Base-by-base conservation (phyloP, 2,113 vertebrate genomes). In the Neolamprologus tretocephalus region DNA sequence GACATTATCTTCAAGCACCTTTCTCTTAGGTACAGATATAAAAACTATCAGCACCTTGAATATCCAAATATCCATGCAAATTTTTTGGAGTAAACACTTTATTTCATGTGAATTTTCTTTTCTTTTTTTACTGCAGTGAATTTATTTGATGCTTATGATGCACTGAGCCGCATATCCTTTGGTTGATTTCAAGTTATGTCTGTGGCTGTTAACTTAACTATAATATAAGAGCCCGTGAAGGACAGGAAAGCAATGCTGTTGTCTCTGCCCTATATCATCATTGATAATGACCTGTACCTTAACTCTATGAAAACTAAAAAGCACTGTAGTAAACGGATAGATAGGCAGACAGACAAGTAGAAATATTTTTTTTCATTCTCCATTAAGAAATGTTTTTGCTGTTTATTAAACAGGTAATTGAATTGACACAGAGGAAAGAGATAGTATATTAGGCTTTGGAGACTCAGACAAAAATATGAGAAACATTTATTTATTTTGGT, bases 1-100 rank as follows among this genome's bases (percentile, higher is more conserved):
- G 96, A 97, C 54, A 81, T 89, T 31, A 85, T 98, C 9, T 97
- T 98, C 89, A 90, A 82, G 71, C 92, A 92, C 1, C 78, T 14
- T 0, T 81, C 92, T 2, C 86, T 93, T 90, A 97, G 97, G 97
- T 97, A 91, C 7, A 21, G 23, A 84, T 37, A 33, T 73, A n/a
- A 40, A 21, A 42, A 10, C 37, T 42, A 16, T 45, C 6, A 73
- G 13, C 13, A 42, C 66, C 13, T 71, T 23, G 1, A 71, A 45
- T 9, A 45, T 37, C 37, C 9, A 17, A 73, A 73, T 73, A 73
- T 73, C 40, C 14, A 45, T 7, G 21, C 40, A 3, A 7, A 7
- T 2, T 17, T 26, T 9, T 3, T 26, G 21, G 66, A 73, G 5
- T 21, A 73, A 73, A 45, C 21, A 45, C 21, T 6, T 26, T 10